These are phyloP conservation scores for Ennomos fuscantarius DNA, from an alignment of 2,888 invertebrate genomes.

Conservation along the genomic window DNA sequence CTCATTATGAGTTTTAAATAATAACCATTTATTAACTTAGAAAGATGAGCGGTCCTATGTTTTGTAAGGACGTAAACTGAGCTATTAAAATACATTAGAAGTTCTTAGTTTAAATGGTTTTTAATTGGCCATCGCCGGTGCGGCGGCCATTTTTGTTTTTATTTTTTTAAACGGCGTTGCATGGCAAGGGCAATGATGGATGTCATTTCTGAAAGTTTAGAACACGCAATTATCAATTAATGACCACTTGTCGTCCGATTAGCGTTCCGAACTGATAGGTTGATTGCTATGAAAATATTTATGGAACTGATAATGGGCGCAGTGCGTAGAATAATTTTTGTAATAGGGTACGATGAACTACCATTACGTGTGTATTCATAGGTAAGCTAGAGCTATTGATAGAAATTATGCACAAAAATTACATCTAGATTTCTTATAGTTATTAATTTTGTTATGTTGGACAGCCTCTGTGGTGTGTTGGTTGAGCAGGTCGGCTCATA, in stretches of 20 bases:
- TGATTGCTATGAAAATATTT: slow-evolving; percentile 76
- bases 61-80: slow-evolving; percentile 16
- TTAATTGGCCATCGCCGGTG: slow-evolving; percentile 23
- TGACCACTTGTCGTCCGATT: slow-evolving; percentile 57
- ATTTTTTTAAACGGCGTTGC: slow-evolving; percentile 24
- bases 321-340: slow-evolving; percentile 49
- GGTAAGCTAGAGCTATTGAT: slow-evolving; percentile 18
- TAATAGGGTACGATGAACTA: slow-evolving; percentile 47
- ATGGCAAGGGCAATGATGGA: slow-evolving; percentile 57
- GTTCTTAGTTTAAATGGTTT: slow-evolving; percentile 26
- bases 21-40: slow-evolving; percentile 21
- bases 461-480: no score
- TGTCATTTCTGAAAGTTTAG: slow-evolving; percentile 66
- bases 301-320: slow-evolving; percentile 61
- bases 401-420: slow-evolving; percentile 8
- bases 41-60: slow-evolving; percentile 15
- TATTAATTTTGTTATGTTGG: no score
- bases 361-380: slow-evolving; percentile 31
- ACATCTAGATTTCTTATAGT: no score
- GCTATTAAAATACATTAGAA: slow-evolving; percentile 21
- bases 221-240: slow-evolving; percentile 66
- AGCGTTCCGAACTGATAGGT: slow-evolving; percentile 72
- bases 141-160: slow-evolving; percentile 31
- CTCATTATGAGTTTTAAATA: slow-evolving; percentile 19
- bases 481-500: no score